phyloP scores from a whole-genome alignment of 1,140 invertebrate genomes.

The Drosophila aff. region DNA sequence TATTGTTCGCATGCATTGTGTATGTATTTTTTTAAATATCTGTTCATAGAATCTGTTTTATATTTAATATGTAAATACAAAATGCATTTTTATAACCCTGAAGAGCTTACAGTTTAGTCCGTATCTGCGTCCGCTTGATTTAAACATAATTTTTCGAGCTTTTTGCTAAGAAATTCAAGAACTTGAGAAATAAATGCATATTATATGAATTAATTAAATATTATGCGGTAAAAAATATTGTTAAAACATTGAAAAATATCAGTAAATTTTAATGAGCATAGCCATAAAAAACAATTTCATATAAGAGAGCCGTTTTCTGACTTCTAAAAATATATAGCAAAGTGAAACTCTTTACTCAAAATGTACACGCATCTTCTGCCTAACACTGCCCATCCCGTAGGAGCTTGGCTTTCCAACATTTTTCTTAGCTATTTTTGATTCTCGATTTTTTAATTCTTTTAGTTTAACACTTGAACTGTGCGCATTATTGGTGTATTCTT shows the following conservation, averaged over 20 bases:
- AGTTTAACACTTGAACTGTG: background rate
- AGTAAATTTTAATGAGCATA: background rate
- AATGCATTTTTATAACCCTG: background rate
- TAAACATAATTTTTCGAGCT: background rate
- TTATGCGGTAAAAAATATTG: background rate
- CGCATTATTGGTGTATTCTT: slow-evolving; percentile 1
- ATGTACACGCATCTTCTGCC: background rate
- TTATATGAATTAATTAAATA: background rate
- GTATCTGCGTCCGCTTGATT: background rate
- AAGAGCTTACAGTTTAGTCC: background rate
- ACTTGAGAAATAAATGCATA: background rate
- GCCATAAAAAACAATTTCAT: background rate
- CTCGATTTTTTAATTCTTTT: background rate
- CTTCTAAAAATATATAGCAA: background rate
- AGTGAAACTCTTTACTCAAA: background rate
- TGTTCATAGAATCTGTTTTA: background rate
- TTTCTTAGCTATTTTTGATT: background rate
- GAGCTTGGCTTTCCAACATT: background rate
- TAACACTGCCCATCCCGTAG: background rate
- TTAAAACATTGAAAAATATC: background rate
- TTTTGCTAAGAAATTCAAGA: background rate
- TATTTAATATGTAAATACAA: background rate
- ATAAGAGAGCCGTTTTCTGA: background rate
- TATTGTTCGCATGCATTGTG: background rate
- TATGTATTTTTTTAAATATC: background rate